Percentiles rank a stretch among this genome's conserved stretches.
Evolutionary conservation across 2,113 vertebrate genomes (phyloP).

Genomic region (Leucoraja erinaceus): DNA sequence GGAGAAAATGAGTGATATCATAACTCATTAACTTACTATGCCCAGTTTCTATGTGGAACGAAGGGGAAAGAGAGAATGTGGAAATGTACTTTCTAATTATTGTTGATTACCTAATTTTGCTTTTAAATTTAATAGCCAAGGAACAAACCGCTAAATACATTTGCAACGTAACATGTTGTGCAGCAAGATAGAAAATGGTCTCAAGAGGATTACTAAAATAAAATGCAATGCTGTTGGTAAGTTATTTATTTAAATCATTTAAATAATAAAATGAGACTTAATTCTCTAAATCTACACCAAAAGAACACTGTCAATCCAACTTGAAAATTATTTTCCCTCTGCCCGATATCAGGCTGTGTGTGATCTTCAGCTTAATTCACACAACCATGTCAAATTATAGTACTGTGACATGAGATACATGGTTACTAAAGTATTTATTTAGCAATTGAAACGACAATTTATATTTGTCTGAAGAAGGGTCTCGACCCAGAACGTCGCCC

Average conservation of each 20-base stretch:
- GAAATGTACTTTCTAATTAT: no score
- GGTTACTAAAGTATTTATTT: not conserved
- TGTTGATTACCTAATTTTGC: not conserved
- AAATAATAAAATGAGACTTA: not conserved
- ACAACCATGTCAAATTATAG: not conserved
- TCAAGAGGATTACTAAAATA: not conserved
- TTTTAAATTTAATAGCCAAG: not conserved
- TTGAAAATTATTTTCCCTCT: not conserved
- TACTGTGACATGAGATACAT: not conserved
- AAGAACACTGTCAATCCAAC: no score
- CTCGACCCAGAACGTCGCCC: no score
- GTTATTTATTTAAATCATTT: not conserved
- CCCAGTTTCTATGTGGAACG: no score
- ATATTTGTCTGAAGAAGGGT: no score
- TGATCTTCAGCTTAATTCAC: not conserved
- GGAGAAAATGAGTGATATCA: not conserved
- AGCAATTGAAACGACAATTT: no score
- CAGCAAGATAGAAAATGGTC: not conserved
- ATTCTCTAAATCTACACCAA: not conserved
- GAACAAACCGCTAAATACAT: not conserved
- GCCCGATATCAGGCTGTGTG: not conserved
- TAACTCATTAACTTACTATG: not conserved
- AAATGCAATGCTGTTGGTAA: not conserved
- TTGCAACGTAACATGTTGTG: not conserved
- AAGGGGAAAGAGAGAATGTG: no score